Conservation (phyloP, 2,113 vertebrate genomes). For the Tyto alba region DNA sequence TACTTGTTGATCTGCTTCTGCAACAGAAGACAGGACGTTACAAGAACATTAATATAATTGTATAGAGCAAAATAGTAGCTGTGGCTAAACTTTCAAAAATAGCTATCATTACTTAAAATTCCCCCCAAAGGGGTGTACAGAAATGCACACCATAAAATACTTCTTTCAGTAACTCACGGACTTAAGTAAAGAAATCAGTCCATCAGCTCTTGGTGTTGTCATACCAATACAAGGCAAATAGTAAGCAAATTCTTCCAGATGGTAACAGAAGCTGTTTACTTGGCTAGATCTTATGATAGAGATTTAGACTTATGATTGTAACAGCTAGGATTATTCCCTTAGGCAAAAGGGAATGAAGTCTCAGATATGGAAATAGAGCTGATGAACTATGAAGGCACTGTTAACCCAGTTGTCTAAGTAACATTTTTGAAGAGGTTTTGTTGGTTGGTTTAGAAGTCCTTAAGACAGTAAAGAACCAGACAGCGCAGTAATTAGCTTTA, state of each 20-base stretch:
- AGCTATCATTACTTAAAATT: not conserved
- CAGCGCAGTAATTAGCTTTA: not conserved
- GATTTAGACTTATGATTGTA: not conserved
- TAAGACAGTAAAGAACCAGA: not conserved
- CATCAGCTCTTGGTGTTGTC: not conserved
- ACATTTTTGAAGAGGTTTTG: not conserved
- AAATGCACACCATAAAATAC: not conserved
- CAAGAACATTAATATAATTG: not conserved
- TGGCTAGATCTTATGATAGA: not conserved
- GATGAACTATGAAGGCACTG: not conserved
- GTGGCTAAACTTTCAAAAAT: not conserved
- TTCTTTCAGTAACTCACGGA: not conserved
- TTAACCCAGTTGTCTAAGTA: not conserved
- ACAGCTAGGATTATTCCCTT: not conserved
- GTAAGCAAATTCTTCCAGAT: not conserved
- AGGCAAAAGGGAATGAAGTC: not conserved
- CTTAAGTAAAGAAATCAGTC: not conserved
- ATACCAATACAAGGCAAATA: rapidly evolving
- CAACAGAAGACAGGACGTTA: not conserved
- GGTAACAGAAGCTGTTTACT: not conserved
- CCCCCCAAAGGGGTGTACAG: not conserved
- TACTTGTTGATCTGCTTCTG: constrained; percentile 82
- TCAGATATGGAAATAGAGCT: not conserved
- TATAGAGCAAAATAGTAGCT: not conserved
- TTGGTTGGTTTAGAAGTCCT: not conserved